Evolutionary conservation across 2,113 vertebrate genomes (phyloP), one percentile per base, ranked within the genome.

Genomic region (Montifringilla adamsi): DNA sequence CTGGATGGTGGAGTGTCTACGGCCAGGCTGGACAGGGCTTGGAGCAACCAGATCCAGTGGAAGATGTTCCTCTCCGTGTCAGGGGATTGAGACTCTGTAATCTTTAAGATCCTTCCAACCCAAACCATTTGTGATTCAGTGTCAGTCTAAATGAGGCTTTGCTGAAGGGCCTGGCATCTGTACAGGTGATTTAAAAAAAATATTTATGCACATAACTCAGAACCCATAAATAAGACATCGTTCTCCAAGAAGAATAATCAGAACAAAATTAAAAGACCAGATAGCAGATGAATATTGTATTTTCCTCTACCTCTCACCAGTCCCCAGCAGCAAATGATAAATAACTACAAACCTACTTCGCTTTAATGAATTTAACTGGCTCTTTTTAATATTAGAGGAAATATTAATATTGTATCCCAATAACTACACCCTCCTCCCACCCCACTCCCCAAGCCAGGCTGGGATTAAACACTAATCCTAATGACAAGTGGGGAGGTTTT

Each of bases 181-280:
- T 26, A 87, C 35, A 23, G 26, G 85, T 80, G 69, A 72, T 75
- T 70, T 58, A 2, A 84, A 69, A 85, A 56, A 72, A 23, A 82
- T 95, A 88, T 96, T 96, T 96, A 95, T 76, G 90, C 37, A 16
- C n/a, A 8, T 80, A 82, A 91, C 78, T 92, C 39, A 3, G 39
- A 16, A 47, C 73, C 31, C 93, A 92, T 95, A 96, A 96, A 98
- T 97, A 96, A 98, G 97, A 95, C 46, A 94, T 80, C 70, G 53
- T 79, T 94, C 77, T 88, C 55, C 84, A 72, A 69, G 76, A 94
- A 87, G 75, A 86, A 59, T 73, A 84, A 91, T 30, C 47, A 58
- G 86, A 97, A 92, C 59, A 81, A 96, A 96, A 95, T 90, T 92
- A 53, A 37, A 75, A 87, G 63, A 77, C 58, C 80, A 94, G 97